Conservation (phyloP, 2,797 vertebrate genomes). For the Huso huso region DNA sequence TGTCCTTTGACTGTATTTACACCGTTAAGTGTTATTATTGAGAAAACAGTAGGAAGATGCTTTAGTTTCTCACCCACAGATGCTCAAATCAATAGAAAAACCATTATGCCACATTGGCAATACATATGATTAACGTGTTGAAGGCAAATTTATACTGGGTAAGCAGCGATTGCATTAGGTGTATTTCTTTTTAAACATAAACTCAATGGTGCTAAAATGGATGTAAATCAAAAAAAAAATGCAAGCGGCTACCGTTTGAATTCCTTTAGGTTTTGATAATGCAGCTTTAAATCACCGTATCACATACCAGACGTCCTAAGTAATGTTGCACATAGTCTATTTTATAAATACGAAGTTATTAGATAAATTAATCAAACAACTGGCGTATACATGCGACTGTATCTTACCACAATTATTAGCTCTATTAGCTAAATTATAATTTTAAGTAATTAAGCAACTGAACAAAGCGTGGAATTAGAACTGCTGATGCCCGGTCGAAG, state of each 20-base stretch:
- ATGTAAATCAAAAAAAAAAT: conserved; percentile 15
- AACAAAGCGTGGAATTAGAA: conserved; percentile 33
- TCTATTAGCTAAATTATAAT: conserved; percentile 26
- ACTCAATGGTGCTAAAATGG: conserved; percentile 15
- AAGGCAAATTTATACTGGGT: conserved; percentile 39
- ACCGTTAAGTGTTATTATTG: conserved; percentile 15
- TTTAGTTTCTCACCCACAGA: conserved; percentile 33
- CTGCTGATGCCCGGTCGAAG: conserved; percentile 39
- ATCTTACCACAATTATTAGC: conserved; percentile 38
- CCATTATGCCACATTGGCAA: conserved; percentile 30
- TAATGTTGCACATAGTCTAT: conserved; percentile 40
- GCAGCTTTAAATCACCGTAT: conserved; percentile 41
- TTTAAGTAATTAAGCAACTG: conserved; percentile 54
- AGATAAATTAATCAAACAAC: conserved; percentile 37
- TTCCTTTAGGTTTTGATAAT: conserved; percentile 45
- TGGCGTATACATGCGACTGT: conserved; percentile 35
- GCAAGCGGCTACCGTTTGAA: conserved; percentile 23
- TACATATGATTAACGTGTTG: conserved; percentile 37
- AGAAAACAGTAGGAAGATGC: conserved; percentile 23
- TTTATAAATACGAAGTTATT: conserved; percentile 23
- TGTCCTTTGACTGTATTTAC: conserved; percentile 19
- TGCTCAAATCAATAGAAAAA: conserved; percentile 42
- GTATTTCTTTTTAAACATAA: conserved; percentile 30
- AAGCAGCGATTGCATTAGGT: conserved; percentile 37
- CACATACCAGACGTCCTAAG: conserved; percentile 49